phyloP scores from a whole-genome alignment of 2,797 vertebrate genomes.

The Tauraco hartlaubi region DNA sequence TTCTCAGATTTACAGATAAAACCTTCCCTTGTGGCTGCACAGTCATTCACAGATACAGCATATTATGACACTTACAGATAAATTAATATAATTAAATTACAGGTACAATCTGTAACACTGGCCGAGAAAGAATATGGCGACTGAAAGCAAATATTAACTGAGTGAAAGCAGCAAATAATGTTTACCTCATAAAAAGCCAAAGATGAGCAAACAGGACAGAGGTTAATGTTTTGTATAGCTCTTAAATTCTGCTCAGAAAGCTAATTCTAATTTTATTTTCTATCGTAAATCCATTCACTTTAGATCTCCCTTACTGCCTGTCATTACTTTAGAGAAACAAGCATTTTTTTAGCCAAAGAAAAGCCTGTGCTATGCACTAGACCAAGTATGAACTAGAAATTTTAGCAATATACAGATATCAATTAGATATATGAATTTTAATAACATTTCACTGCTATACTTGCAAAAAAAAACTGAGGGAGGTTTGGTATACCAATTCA shows the following conservation, averaged over 20 bases:
- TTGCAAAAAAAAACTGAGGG: neutral
- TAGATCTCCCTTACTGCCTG: neutral
- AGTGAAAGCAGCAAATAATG: neutral
- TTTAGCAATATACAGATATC: neutral
- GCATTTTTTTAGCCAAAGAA: neutral
- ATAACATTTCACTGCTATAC: neutral
- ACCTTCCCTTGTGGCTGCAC: neutral
- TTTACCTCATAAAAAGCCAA: neutral
- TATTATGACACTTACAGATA: neutral
- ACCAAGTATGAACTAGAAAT: neutral
- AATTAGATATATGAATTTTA: neutral
- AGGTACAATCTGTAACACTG: neutral
- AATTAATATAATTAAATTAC: neutral
- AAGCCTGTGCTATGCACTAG: neutral
- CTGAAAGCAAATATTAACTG: neutral
- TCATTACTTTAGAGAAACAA: neutral
- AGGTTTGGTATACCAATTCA: neutral
- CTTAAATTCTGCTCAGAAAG: neutral
- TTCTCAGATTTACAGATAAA: neutral
- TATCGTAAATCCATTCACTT: neutral
- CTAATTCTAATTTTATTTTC: conserved; percentile 1
- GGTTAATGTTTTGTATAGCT: neutral
- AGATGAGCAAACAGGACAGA: neutral
- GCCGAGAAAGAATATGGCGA: neutral
- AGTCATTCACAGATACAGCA: neutral